phyloP scores from a whole-genome alignment of 2,113 vertebrate genomes.

The Hiodon tergisus region DNA sequence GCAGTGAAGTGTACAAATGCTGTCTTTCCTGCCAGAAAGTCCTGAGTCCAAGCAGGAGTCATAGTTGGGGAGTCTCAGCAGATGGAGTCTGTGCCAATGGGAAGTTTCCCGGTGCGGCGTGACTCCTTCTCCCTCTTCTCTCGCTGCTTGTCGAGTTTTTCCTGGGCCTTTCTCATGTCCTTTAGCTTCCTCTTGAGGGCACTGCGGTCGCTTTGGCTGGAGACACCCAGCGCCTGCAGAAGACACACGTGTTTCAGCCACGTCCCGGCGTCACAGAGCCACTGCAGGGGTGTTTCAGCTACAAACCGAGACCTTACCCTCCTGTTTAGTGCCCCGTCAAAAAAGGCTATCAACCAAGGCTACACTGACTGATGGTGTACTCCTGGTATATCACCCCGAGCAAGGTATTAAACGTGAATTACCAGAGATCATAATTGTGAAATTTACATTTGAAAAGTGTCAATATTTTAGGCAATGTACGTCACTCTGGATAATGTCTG shows the following conservation, averaged over 20 bases:
- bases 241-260: background rate
- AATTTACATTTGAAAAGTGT: no score
- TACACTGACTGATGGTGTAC: no score
- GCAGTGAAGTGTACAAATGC: background rate
- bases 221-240: constrained; percentile 72
- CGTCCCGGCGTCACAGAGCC: background rate
- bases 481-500: no score
- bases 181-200: constrained; percentile 68
- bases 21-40: background rate
- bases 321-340: no score
- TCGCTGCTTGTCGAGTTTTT: constrained; percentile 65
- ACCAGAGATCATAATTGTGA: no score
- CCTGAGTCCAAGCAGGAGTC: background rate
- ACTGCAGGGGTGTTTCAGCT: background rate
- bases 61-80: constrained; percentile 45
- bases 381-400: no score
- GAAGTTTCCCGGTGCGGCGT: constrained; percentile 58
- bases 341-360: no score
- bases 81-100: constrained; percentile 57
- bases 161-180: constrained; percentile 69
- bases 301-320: no score
- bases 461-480: no score
- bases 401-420: no score
- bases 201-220: constrained; percentile 67
- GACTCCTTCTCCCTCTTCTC: constrained; percentile 62